These are phyloP conservation scores for Somateria mollissima DNA, from an alignment of 2,797 vertebrate genomes.

Conservation along the genomic window DNA sequence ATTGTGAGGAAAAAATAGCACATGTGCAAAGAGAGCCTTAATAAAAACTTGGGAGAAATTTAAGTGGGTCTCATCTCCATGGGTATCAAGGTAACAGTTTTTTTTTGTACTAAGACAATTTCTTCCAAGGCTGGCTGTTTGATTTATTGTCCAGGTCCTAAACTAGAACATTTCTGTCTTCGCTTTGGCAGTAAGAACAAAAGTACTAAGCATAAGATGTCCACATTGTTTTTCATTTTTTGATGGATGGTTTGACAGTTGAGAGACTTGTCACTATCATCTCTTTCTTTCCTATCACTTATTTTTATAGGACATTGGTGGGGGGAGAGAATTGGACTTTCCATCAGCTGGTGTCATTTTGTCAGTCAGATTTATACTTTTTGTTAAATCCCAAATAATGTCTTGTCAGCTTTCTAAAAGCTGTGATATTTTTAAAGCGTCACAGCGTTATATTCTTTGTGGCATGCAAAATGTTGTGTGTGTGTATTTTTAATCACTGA, in stretches of 20 bases:
- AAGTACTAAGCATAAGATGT: neutral
- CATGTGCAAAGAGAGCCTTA: neutral
- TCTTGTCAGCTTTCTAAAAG: neutral
- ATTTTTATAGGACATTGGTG: neutral
- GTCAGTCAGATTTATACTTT: neutral
- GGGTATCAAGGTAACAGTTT: constrained; percentile 7
- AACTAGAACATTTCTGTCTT: constrained; percentile 14
- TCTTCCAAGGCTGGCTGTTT: neutral
- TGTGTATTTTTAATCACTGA: neutral
- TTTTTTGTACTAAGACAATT: neutral
- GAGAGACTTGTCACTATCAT: neutral
- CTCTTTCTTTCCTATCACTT: neutral
- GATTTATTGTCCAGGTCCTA: constrained; percentile 40
- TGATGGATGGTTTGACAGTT: constrained; percentile 50
- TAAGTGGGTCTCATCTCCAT: constrained; percentile 10
- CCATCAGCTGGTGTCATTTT: neutral
- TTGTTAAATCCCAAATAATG: neutral
- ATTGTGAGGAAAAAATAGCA: constrained; percentile 43
- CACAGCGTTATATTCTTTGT: neutral
- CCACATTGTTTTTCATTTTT: constrained; percentile 14
- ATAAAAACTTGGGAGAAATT: neutral
- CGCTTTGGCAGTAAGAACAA: neutral
- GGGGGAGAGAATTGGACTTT: neutral
- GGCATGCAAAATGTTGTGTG: neutral
- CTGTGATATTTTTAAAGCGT: neutral